Percentiles rank a stretch among this genome's conserved stretches.
Conservation (phyloP, 2,888 invertebrate genomes). For the Heteropelma amictum region DNA sequence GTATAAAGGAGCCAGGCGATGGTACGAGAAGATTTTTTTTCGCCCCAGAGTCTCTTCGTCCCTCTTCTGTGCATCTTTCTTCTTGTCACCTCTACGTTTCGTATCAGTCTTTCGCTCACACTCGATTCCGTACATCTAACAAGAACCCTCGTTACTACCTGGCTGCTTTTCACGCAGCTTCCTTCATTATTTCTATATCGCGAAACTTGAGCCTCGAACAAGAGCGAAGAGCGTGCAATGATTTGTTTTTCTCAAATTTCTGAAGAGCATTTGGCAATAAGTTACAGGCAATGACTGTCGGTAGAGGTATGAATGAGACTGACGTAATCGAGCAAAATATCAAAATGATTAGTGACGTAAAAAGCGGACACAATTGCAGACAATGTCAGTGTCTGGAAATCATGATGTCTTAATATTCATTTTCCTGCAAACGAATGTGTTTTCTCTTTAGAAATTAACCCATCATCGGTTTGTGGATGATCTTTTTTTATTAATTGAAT, state of each 20-base stretch:
- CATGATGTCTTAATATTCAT: too few relatives aligned
- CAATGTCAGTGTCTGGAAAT: too few relatives aligned
- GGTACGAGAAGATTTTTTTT: slow-evolving; percentile 58
- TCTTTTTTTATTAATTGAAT: too few relatives aligned
- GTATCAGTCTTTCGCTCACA: slow-evolving; percentile 19
- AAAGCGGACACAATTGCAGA: too few relatives aligned
- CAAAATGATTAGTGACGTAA: too few relatives aligned
- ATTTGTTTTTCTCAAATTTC: background rate
- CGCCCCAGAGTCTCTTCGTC: slow-evolving; percentile 48
- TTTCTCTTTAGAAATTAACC: too few relatives aligned
- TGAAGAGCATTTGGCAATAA: too few relatives aligned
- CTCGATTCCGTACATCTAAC: slow-evolving; percentile 54
- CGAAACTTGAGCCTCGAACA: slow-evolving; percentile 18
- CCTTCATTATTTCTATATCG: slow-evolving; percentile 13
- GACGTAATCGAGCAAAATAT: too few relatives aligned
- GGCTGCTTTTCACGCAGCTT: slow-evolving; percentile 50
- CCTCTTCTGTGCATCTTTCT: slow-evolving; percentile 37
- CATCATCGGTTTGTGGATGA: too few relatives aligned
- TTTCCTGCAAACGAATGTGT: too few relatives aligned
- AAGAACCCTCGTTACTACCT: slow-evolving; percentile 68
- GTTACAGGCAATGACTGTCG: too few relatives aligned
- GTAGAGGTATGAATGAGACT: too few relatives aligned
- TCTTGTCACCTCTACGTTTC: slow-evolving; percentile 30
- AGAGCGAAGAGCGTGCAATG: slow-evolving; percentile 25
- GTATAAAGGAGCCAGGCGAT: background rate